Evolutionary conservation across 2,888 invertebrate genomes (phyloP), one percentile per base, ranked within the genome.

Genomic region (Ectemnius continuus): DNA sequence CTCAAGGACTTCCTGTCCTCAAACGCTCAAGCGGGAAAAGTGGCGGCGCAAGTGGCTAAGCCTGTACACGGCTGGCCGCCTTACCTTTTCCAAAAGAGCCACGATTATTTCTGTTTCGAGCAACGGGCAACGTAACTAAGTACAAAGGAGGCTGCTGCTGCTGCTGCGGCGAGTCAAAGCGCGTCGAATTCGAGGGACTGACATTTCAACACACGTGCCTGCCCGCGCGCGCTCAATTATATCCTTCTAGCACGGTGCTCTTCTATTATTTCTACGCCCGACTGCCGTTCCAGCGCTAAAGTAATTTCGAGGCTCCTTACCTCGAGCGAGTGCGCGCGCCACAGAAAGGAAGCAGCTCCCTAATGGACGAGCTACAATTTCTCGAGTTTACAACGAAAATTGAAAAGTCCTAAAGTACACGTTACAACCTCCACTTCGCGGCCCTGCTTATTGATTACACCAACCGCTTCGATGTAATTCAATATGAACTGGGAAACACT

Each of bases 201-300:
- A 48, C 52, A 52, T 16, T 52, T 52, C n/a, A 52, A 14, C 52
- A 16, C 52, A 16, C 52, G 52, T 52, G 52, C n/a, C n/a, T 2
- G 14, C n/a, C 47, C 47, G n/a, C 52, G 52, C 16, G 52, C 52
- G n/a, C 36, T 67, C 76, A 45, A 75, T 75, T 76, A 71, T 60
- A 65, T 52, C 52, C 58, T 45, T 62, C 58, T 48, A 46, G 73
- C 11, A 6, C 59, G 46, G 23, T 18, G 52, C n/a, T 14, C 16
- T 16, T 18, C 56, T 56, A 73, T 77, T 73, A 66, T 61, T 60
- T 47, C 28, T 47, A n/a, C 26, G 48, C 26, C 4, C 23, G 8
- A 66, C 65, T 68, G 62, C 62, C 57, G 47, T 14, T 1, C 14
- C n/a, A 48, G 52, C 52, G 52, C 52, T 52, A 52, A 52, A n/a